Evolutionary conservation across 2,113 vertebrate species (phyloP).

Genomic region (Microcebus lehilahytsara): DNA sequence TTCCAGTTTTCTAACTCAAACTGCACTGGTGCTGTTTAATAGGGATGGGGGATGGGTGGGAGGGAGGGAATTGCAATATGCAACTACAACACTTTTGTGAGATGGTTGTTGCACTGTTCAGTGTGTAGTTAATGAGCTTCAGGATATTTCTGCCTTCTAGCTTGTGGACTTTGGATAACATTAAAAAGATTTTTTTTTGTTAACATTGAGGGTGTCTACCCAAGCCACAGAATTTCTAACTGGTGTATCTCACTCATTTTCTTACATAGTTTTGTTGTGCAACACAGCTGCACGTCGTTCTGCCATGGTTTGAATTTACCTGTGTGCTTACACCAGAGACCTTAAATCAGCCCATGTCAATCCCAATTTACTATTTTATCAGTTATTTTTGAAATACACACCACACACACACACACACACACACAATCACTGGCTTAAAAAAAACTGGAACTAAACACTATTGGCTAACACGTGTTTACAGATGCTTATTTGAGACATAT

Average conservation of each 20-base stretch:
- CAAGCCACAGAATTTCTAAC: constrained; percentile 73
- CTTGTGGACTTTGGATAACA: constrained; percentile 77
- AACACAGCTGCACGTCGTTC: constrained; percentile 83
- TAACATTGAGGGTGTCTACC: constrained; percentile 67
- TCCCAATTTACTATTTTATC: constrained; percentile 70
- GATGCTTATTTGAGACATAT: constrained; percentile 77
- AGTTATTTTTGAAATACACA: constrained; percentile 59
- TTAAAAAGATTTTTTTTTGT: constrained; percentile 39
- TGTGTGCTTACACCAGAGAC: constrained; percentile 94
- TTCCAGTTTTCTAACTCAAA: constrained; percentile 78
- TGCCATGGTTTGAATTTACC: constrained; percentile 88
- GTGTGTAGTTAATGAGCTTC: constrained; percentile 73
- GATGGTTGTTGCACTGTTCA: constrained; percentile 73
- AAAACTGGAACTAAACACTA: constrained; percentile 72
- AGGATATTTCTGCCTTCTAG: constrained; percentile 74
- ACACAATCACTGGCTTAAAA: constrained; percentile 63
- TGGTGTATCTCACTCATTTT: constrained; percentile 79
- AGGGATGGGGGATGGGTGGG: constrained; percentile 73
- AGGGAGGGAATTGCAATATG: constrained; percentile 72
- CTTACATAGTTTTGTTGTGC: constrained; percentile 75
- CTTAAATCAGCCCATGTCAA: constrained; percentile 92
- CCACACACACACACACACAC: background rate
- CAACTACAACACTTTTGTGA: constrained; percentile 78
- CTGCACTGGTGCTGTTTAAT: constrained; percentile 80
- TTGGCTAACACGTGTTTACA: constrained; percentile 70